Base-by-base conservation (phyloP, 2,888 invertebrate species). In the Phaedon cochleariae region DNA sequence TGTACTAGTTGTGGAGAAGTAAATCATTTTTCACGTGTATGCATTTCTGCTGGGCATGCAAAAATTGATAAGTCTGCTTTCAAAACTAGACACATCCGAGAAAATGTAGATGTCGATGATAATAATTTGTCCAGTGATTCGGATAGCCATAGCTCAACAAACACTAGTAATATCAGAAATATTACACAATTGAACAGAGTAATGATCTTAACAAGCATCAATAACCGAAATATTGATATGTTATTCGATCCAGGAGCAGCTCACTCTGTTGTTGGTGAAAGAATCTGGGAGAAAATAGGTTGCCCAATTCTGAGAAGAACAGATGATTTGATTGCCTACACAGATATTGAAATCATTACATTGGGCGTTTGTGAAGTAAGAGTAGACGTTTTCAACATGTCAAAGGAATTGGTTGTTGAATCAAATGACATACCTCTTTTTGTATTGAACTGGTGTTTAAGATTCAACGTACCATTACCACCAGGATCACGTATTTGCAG, bases 361-460 rank as follows among this genome's bases (percentile, higher is more conserved):
- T n/a, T n/a, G 46, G 46, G 46, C 18, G 18, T 46, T 46, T 7
- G 17, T n/a, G 15, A 15, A n/a, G 46, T 46, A 17, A 46, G 18
- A 7, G 46, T 46, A 17, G 46, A 15, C 9, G 55, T 41, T 20
- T 55, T 41, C 41, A 20, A 41, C n/a, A n/a, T n/a, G n/a, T n/a
- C n/a, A n/a, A 41, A 41, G 5, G 6, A 37, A 20, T 20, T 55
- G 18, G 59, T 68, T 1, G 55, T 49, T 12, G 20, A 65, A 52
- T 1, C 62, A 53, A 29, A 68, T 26, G 62, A 68, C 22, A 46
- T 66, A 37, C 65, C 65, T 22, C 34, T 68, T 18, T 68, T 62
- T 41, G 58, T 49, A 6, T 52, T 64, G 18, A 59, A 59, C 17
- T 64, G 64, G 59, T 31, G 21, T 41, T 22, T 66, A 7, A 62